These are phyloP conservation scores for Microctenopoma steveboyesi DNA, from an alignment of 2,797 vertebrate species.

Conservation along the genomic window DNA sequence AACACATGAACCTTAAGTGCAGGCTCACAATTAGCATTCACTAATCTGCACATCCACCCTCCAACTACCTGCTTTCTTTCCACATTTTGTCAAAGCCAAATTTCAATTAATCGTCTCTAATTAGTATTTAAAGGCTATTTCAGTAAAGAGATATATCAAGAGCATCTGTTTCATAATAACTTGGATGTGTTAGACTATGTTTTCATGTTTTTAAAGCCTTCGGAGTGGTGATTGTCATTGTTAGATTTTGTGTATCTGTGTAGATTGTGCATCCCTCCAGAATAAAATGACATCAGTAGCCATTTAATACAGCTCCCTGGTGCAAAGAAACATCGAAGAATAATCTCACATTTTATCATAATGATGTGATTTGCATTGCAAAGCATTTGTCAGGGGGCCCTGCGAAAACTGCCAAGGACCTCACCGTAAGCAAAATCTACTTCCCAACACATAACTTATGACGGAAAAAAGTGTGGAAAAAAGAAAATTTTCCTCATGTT, in stretches of 20 bases:
- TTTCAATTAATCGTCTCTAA: conserved; percentile 55
- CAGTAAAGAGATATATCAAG: conserved; percentile 39
- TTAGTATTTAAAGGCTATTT: conserved; percentile 34
- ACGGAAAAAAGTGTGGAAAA: not conserved
- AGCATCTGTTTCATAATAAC: conserved; percentile 35
- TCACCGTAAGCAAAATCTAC: conserved; percentile 35
- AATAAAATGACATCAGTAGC: conserved; percentile 69
- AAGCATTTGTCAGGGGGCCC: conserved; percentile 60
- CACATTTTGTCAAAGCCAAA: conserved; percentile 43
- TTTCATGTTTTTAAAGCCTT: conserved; percentile 25
- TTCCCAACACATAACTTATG: conserved; percentile 30
- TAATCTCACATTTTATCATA: conserved; percentile 71
- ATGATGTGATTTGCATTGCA: conserved; percentile 80
- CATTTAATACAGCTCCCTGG: conserved; percentile 60
- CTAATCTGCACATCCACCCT: conserved; percentile 19
- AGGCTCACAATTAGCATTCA: conserved; percentile 38
- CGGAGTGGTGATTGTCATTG: conserved; percentile 50
- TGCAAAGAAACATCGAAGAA: conserved; percentile 60
- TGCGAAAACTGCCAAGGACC: conserved; percentile 38
- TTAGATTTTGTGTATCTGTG: conserved; percentile 50
- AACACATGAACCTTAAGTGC: conserved; percentile 21
- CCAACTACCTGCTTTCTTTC: conserved; percentile 36
- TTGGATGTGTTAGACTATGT: conserved; percentile 46
- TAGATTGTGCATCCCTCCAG: conserved; percentile 41
- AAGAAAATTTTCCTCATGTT: conserved; percentile 12